These are phyloP conservation scores for Coptotermes formosanus DNA, from an alignment of 1,140 invertebrate genomes.

Conservation along the genomic window DNA sequence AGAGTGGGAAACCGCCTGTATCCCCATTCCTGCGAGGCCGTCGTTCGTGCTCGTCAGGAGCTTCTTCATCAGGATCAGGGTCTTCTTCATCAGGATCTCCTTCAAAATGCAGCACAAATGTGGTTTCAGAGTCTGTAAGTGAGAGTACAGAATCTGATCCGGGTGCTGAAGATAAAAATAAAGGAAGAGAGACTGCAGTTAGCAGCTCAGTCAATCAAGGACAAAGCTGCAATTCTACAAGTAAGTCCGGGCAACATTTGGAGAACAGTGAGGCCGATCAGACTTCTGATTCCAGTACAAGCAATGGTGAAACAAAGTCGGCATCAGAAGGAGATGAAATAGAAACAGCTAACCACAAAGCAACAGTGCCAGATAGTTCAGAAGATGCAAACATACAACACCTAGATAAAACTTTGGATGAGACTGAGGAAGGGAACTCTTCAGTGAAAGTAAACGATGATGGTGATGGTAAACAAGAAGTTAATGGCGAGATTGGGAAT, in stretches of 20 bases:
- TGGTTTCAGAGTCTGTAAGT: not conserved
- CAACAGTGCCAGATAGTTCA: not conserved
- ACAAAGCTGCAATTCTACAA: not conserved
- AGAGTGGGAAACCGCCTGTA: slow-evolving; percentile 36
- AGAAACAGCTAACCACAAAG: slow-evolving; percentile 5
- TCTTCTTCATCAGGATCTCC: slow-evolving; percentile 41
- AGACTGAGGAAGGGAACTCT: not conserved
- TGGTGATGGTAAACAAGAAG: slow-evolving; percentile 26
- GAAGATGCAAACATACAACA: not conserved
- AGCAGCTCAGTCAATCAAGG: not conserved
- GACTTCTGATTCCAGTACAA: not conserved
- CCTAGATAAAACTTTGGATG: not conserved
- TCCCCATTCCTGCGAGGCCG: slow-evolving; percentile 45
- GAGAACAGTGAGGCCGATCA: not conserved
- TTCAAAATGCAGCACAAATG: not conserved
- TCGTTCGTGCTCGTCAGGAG: slow-evolving; percentile 32
- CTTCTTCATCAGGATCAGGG: slow-evolving; percentile 42
- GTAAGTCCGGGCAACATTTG: not conserved
- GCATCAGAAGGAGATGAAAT: not conserved
- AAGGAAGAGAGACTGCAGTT: not conserved
- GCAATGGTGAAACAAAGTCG: not conserved
- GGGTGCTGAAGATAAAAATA: not conserved
- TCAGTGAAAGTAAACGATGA: not conserved
- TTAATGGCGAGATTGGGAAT: slow-evolving; percentile 32
- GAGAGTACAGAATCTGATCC: not conserved